Evolutionary conservation across 2,888 invertebrate genomes (phyloP), one percentile per base, ranked within the genome.

Genomic region (Mechanitis mazaeus): DNA sequence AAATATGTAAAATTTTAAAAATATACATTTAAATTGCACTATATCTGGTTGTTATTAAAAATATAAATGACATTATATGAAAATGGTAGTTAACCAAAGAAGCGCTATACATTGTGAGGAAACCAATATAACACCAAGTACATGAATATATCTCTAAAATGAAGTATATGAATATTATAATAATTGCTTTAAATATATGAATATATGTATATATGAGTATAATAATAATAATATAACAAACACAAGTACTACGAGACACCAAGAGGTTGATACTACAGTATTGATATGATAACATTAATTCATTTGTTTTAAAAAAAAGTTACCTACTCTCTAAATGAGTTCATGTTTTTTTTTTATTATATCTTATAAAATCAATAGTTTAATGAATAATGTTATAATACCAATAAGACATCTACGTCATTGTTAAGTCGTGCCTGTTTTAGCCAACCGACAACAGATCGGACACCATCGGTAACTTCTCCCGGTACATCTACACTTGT

Each of bases 391-490:
- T 47, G 28, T 47, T 47, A 47, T 47, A n/a, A 47, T 47, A 47
- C n/a, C 50, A 50, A 31, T 50, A 1, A 35, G 54, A 55, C 54
- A 61, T 31, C 3, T 31, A 50, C 11, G 1, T n/a, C 28, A 50
- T 31, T 31, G 31, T 50, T 63, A 47, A 33, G 47, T 70, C 83
- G 72, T 91, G 92, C 95, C 95, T 95, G 95, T 91, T 95, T 95
- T 58, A 95, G 92, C 95, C 95, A 95, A 87, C 95, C 95, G 69
- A 95, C 94, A 76, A 95, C 95, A 72, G 94, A 94, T 70, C 94
- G 92, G 72, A 95, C 93, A 76, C 94, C 93, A 72, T 93, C 94
- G 12, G 94, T 92, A 62, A 94, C 93, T 77, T 94, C 93, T 1
- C 91, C 90, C 0, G 91, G 90, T 58, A 94, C 92, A 75, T 94